These are phyloP conservation scores for Ficedula albicollis DNA, from an alignment of 2,797 vertebrate species.

Conservation along the genomic window DNA sequence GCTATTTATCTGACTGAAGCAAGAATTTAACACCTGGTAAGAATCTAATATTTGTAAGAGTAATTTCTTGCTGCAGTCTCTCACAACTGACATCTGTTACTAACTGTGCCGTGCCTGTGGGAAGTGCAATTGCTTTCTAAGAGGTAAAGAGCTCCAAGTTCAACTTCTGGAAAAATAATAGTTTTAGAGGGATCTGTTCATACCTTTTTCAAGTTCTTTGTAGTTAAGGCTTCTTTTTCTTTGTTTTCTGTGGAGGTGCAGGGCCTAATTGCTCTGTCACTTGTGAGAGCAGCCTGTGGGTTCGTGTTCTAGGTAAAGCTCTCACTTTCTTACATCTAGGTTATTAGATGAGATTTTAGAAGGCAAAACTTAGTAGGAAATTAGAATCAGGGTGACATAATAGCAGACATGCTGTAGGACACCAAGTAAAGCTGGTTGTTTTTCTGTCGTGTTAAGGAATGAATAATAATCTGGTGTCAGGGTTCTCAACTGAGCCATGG, in stretches of 20 bases:
- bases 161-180: background rate
- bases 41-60: background rate
- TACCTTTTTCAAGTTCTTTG: background rate
- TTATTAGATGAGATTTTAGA: background rate
- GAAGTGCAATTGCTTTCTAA: background rate
- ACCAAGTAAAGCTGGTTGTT: background rate
- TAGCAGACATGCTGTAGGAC: background rate
- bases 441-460: background rate
- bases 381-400: background rate
- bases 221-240: background rate
- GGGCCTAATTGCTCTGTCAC: background rate
- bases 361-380: background rate
- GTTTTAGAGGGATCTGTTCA: background rate
- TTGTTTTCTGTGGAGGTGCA: background rate
- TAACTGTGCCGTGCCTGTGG: background rate
- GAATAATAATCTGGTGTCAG: conserved; percentile 31
- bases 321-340: background rate
- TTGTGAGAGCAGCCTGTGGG: background rate
- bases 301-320: background rate
- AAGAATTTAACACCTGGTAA: background rate
- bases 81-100: background rate
- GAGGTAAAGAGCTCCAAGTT: background rate
- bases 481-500: background rate
- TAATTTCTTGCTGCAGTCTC: background rate
- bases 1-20: background rate